These are phyloP conservation scores for Yponomeuta sedellus DNA, from an alignment of 2,888 invertebrate species.

Conservation along the genomic window DNA sequence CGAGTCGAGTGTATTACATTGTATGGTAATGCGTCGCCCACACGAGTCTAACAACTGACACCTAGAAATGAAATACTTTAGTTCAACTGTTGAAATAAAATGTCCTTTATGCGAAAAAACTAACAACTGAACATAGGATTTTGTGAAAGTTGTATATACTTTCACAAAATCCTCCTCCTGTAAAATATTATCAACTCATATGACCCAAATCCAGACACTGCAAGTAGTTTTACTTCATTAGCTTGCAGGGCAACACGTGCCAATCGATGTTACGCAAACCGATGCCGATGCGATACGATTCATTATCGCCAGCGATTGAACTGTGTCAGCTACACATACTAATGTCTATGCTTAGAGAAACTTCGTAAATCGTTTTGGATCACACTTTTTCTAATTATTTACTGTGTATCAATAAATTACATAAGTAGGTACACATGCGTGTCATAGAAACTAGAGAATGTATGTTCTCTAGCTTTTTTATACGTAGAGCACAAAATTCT, in stretches of 20 bases:
- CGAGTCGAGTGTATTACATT: constrained; percentile 1
- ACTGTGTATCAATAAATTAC: too few species aligned
- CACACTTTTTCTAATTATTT: constrained; percentile 16
- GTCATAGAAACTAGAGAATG: too few species aligned
- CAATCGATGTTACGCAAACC: constrained; percentile 8
- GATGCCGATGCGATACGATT: constrained; percentile 7
- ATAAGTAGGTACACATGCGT: too few species aligned
- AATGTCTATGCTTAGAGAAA: neutral
- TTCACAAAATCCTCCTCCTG: too few species aligned
- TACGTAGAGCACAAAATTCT: too few species aligned
- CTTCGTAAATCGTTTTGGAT: neutral
- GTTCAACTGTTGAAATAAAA: too few species aligned
- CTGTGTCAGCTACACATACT: neutral
- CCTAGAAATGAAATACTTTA: too few species aligned
- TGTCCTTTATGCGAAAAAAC: too few species aligned
- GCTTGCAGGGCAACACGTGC: neutral
- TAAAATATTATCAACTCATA: too few species aligned
- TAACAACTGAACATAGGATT: too few species aligned
- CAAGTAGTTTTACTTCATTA: constrained; percentile 17
- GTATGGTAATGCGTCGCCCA: constrained; percentile 29
- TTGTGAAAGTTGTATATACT: too few species aligned
- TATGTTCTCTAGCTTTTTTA: too few species aligned
- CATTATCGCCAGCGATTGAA: constrained; percentile 6
- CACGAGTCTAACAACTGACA: neutral
- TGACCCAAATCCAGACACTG: neutral